These are phyloP conservation scores for Diachasma alloeum DNA, from an alignment of 1,140 invertebrate genomes.

Conservation along the genomic window DNA sequence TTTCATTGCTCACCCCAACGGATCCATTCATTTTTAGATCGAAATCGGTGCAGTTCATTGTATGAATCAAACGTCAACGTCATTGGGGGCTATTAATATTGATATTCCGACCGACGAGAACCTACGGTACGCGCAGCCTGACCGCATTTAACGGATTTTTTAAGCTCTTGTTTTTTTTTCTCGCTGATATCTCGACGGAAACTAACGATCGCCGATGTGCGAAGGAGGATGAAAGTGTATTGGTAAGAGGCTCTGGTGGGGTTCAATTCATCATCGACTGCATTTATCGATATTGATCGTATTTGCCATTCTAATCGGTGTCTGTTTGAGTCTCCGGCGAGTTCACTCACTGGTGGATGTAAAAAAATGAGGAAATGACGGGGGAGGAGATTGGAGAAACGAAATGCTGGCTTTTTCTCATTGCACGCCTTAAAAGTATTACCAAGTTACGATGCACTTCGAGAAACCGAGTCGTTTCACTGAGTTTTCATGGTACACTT, in stretches of 20 bases:
- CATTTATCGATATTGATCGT: neutral
- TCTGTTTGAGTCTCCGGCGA: neutral
- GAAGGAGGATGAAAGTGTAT: neutral
- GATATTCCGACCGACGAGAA: neutral
- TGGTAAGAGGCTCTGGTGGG: neutral
- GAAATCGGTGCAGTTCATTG: neutral
- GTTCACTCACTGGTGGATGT: neutral
- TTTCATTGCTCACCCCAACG: neutral
- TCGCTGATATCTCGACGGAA: neutral
- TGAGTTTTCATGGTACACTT: neutral
- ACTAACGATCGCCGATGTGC: neutral
- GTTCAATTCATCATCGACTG: neutral
- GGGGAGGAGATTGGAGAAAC: neutral
- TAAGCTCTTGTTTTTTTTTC: neutral
- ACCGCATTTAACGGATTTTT: neutral
- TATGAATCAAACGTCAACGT: neutral
- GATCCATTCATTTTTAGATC: neutral
- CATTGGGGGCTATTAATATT: neutral
- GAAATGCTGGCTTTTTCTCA: neutral
- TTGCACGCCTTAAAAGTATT: neutral
- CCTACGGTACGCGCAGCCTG: neutral
- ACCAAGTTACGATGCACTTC: slow-evolving; percentile 22
- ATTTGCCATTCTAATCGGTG: neutral
- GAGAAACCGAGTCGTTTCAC: neutral
- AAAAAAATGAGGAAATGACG: neutral